Evolutionary conservation across 2,113 vertebrate genomes (phyloP).

Genomic region (Neolamprologus toae): DNA sequence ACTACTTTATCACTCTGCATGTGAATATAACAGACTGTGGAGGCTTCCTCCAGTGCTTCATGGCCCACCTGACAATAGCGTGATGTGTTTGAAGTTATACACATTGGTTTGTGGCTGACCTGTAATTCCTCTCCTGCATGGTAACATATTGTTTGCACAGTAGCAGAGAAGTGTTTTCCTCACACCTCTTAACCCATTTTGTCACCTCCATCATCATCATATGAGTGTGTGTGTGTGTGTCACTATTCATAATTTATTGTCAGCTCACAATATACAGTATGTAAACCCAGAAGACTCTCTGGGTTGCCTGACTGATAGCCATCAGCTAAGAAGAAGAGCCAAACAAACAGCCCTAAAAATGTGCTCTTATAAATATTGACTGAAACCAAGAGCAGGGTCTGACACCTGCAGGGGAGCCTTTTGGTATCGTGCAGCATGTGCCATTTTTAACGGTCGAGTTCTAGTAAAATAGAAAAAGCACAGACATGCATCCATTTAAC

Average conservation of each 20-base stretch:
- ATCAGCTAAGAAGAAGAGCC: not conserved
- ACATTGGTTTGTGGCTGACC: not conserved
- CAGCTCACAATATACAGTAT: not conserved
- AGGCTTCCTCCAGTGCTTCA: not conserved
- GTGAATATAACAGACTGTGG: not conserved
- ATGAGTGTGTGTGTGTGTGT: not conserved
- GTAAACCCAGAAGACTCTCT: not conserved
- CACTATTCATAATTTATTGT: not conserved
- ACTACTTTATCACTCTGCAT: not conserved
- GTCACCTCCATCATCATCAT: not conserved
- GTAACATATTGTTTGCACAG: not conserved
- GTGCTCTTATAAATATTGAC: not conserved
- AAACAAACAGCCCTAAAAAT: not conserved
- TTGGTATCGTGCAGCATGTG: not conserved
- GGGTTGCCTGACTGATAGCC: not conserved
- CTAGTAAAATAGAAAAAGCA: not conserved
- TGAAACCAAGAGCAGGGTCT: not conserved
- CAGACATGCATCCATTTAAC: not conserved
- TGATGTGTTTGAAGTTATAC: not conserved
- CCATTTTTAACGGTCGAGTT: not conserved
- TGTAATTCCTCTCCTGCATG: not conserved
- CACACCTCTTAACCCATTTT: not conserved
- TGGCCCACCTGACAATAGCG: not conserved
- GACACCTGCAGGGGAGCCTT: not conserved
- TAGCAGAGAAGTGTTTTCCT: not conserved